Evolutionary conservation across 2,888 invertebrate genomes (phyloP).

Genomic region (Trilocha varians): DNA sequence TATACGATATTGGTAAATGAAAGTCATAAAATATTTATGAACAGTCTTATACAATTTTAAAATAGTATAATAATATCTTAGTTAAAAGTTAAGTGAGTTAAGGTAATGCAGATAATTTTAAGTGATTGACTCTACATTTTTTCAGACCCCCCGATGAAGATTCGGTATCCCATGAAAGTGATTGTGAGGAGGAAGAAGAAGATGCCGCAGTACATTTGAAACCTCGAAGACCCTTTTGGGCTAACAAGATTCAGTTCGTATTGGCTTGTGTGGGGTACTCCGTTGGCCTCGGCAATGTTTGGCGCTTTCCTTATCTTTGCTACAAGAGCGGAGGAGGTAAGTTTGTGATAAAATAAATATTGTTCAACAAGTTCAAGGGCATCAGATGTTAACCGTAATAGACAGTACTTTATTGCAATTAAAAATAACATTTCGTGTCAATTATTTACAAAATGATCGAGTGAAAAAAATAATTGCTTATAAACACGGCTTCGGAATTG

Average conservation of each 20-base stretch:
- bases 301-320: constrained; percentile 94
- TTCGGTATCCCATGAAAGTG: constrained; percentile 82
- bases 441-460: too few relatives aligned
- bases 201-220: constrained; percentile 80
- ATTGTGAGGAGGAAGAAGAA: constrained; percentile 80
- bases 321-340: constrained; percentile 92
- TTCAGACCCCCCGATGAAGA: constrained; percentile 83
- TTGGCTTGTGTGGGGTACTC: constrained; percentile 92
- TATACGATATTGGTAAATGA: not conserved
- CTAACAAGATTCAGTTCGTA: constrained; percentile 90
- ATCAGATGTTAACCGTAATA: not conserved
- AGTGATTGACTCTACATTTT: too few relatives aligned
- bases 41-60: too few relatives aligned
- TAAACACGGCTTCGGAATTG: too few relatives aligned
- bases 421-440: too few relatives aligned
- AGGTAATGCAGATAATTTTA: too few relatives aligned
- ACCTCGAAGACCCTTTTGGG: constrained; percentile 88
- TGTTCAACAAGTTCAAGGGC: constrained; percentile 6
- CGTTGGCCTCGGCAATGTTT: constrained; percentile 90
- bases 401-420: too few relatives aligned
- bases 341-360: constrained; percentile 9
- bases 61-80: not conserved
- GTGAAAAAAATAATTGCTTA: too few relatives aligned
- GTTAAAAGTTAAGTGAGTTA: too few relatives aligned
- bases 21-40: too few relatives aligned